A percentile compares a stretch with the other conserved stretches of the same genome.
phyloP scores from a whole-genome alignment of 2,888 invertebrate genomes.

The Timandra comae region DNA sequence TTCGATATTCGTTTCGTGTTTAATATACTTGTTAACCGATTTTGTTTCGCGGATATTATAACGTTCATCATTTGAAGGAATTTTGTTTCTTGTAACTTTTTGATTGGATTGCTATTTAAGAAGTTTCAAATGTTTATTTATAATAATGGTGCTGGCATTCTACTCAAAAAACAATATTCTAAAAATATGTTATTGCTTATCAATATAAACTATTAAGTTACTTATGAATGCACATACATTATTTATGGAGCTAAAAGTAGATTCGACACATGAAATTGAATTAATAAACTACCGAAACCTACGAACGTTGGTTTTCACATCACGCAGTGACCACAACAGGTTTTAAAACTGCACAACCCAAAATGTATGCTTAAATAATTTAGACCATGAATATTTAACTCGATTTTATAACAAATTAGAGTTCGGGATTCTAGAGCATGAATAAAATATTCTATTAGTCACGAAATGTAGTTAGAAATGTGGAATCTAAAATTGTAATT shows the following conservation, averaged over 20 bases:
- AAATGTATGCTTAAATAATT: conserved; percentile 1
- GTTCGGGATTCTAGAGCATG: not conserved
- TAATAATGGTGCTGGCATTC: no score
- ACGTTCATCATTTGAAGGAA: not conserved
- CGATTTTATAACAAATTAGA: no score
- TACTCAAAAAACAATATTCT: no score
- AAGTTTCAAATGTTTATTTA: not conserved
- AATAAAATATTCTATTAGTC: conserved; percentile 10
- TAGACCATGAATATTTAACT: not conserved
- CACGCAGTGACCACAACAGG: not conserved
- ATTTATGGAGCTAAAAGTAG: no score
- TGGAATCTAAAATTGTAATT: no score
- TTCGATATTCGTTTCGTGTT: conserved; percentile 31
- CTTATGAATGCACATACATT: no score
- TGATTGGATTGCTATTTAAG: not conserved
- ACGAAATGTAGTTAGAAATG: no score
- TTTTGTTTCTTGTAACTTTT: not conserved
- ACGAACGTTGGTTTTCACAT: no score
- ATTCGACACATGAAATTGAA: no score
- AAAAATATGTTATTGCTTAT: no score
- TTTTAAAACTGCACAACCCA: not conserved
- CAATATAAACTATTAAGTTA: no score
- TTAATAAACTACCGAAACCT: no score
- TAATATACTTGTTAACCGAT: conserved; percentile 28
- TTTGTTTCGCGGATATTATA: conserved; percentile 9